These are phyloP conservation scores for Monodelphis domestica DNA, from an alignment of 2,797 vertebrate species.

Conservation along the genomic window DNA sequence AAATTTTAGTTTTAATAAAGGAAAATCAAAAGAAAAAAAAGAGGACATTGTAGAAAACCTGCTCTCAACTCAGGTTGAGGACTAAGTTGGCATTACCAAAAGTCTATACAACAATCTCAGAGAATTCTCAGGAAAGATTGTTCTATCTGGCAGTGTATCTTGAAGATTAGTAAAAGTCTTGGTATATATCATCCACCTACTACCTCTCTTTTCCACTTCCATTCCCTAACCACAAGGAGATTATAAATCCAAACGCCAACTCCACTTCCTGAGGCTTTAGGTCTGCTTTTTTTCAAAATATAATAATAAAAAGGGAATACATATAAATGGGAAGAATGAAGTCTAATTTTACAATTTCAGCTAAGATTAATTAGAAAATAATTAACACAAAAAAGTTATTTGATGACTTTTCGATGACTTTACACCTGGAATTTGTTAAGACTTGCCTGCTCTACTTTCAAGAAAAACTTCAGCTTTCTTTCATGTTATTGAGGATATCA, in stretches of 20 bases:
- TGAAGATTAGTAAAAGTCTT: too few species aligned
- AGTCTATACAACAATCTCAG: not conserved
- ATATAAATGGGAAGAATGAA: not conserved
- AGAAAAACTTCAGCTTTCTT: not conserved
- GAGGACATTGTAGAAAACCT: not conserved
- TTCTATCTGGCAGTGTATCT: too few species aligned
- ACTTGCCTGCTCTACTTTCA: too few species aligned
- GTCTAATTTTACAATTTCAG: not conserved
- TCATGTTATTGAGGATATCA: not conserved
- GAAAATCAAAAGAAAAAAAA: not conserved
- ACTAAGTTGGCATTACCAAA: not conserved
- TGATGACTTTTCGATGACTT: not conserved
- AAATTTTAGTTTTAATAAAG: not conserved
- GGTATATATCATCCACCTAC: too few species aligned
- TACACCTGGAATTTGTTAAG: not conserved
- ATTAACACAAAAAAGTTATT: not conserved
- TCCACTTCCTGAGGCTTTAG: not conserved
- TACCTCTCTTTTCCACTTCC: too few species aligned
- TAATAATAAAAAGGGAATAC: not conserved
- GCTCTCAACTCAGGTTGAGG: not conserved
- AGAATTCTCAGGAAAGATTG: not conserved
- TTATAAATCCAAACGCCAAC: too few species aligned
- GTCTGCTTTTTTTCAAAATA: not conserved
- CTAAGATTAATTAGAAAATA: not conserved
- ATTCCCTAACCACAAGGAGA: too few species aligned